Base-by-base conservation (phyloP, 2,113 vertebrate genomes). In the Nematolebias whitei region DNA sequence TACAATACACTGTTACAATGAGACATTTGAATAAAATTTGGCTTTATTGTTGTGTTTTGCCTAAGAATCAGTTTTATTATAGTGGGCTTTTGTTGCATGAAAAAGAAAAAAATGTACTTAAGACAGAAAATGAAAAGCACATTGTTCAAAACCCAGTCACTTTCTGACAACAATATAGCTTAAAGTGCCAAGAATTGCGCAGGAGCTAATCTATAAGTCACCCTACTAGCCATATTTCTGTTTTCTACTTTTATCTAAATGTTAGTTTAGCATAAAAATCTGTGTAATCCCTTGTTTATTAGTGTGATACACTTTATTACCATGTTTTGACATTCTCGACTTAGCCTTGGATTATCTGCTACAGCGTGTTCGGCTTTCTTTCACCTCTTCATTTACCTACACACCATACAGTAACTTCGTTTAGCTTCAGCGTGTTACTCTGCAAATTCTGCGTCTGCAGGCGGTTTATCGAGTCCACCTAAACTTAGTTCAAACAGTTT, bases 401-500 rank as follows among this genome's bases (percentile, higher is more conserved):
- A 24, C 51, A 49, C 57, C 5, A 29, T 16, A 55, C 23, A 69
- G 24, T 67, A 23, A 49, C 65, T 41, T 49, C 15, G 35, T 52
- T 72, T 59, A 50, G 22, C 41, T 50, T 23, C 8, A 69, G n/a
- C n/a, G 47, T 20, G 15, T 52, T 63, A 39, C 43, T 3, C 12
- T 45, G 35, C 3, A 40, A 52, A 43, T 38, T 57, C 48, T 56
- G 45, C 49, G 4, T 53, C 32, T 75, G 50, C 65, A 47, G 47
- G 44, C 24, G 15, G 14, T 12, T 41, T 41, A 49, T 12, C 52
- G 16, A 38, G 32, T 22, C 20, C 9, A 68, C 76, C 76, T 24
- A 51, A 78, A 72, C 56, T 67, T 54, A 58, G 12, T 2, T n/a
- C n/a, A n/a, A n/a, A 23, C 41, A 43, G 57, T 76, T 54, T 60